A percentile compares a stretch with the other conserved stretches of the same genome.
These are phyloP conservation scores for Polyodon spathula DNA, from an alignment of 2,113 vertebrate genomes.

Conservation along the genomic window DNA sequence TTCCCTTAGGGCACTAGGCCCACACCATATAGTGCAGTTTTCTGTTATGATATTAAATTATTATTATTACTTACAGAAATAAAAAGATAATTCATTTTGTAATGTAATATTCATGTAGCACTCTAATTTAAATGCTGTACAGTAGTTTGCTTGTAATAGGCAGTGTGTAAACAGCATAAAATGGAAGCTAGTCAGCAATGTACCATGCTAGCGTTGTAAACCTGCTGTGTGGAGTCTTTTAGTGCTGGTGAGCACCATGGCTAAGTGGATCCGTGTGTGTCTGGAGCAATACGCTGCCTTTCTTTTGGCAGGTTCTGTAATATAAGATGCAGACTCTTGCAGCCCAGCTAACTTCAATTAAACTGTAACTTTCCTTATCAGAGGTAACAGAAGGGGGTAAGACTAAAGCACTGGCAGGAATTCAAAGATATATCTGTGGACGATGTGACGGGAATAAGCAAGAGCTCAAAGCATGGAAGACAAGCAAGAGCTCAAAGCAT, in stretches of 20 bases:
- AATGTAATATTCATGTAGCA: too few relatives aligned
- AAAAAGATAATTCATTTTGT: too few relatives aligned
- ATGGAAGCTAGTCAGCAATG: too few relatives aligned
- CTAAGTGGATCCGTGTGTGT: slow-evolving; percentile 37
- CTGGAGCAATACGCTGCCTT: slow-evolving; percentile 56
- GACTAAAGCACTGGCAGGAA: slow-evolving; percentile 58
- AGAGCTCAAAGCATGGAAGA: slow-evolving; percentile 47
- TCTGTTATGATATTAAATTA: too few relatives aligned
- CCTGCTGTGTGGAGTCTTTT: slow-evolving; percentile 50
- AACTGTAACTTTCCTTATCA: slow-evolving; percentile 62
- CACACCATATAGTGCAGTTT: too few relatives aligned
- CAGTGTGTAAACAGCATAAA: too few relatives aligned
- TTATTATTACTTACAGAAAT: too few relatives aligned
- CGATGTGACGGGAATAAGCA: slow-evolving; percentile 41
- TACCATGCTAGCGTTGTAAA: too few relatives aligned
- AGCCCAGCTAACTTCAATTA: slow-evolving; percentile 60
- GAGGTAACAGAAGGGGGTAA: slow-evolving; percentile 46
- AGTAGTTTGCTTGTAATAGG: too few relatives aligned
- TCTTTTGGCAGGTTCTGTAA: slow-evolving; percentile 61
- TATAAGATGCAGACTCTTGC: slow-evolving; percentile 57
- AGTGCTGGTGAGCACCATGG: slow-evolving; percentile 60
- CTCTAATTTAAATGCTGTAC: too few relatives aligned
- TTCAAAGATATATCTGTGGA: slow-evolving; percentile 57
- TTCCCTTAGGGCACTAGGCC: too few relatives aligned
- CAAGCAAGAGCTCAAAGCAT: slow-evolving; percentile 46